Percentiles rank a stretch among this genome's conserved stretches.
Evolutionary conservation across 2,797 vertebrate species (phyloP).

Genomic region (Smutsia temminckii): DNA sequence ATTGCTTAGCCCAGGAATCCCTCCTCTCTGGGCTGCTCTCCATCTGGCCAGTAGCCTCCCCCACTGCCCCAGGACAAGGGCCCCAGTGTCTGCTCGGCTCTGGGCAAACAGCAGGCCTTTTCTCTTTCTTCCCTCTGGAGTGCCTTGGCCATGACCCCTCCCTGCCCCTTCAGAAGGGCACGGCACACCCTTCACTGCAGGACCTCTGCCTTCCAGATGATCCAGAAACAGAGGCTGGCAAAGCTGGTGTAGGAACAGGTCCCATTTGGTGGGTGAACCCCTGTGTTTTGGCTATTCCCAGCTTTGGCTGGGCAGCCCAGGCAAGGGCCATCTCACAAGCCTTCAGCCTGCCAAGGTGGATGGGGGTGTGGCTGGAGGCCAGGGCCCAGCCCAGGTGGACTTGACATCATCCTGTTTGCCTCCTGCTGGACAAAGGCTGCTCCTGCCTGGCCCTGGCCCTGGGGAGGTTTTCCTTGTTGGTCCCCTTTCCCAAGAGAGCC

Average conservation of each 20-base stretch:
- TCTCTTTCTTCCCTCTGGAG: conserved; percentile 1
- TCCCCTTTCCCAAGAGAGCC: not conserved
- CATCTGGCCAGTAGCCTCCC: conserved; percentile 70
- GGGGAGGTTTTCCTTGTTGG: not conserved
- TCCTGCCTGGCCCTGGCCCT: conserved; percentile 6
- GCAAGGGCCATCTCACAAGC: not conserved
- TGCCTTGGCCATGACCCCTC: conserved; percentile 56
- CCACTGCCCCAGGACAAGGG: conserved; percentile 80
- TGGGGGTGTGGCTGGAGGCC: conserved; percentile 9
- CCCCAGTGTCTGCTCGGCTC: conserved; percentile 80
- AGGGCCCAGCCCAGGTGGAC: conserved; percentile 48
- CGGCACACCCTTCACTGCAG: not conserved
- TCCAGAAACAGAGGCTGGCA: conserved; percentile 20
- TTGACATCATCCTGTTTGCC: not conserved
- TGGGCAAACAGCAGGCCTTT: conserved; percentile 80
- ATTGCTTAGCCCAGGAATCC: not conserved
- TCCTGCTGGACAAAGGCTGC: not conserved
- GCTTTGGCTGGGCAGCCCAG: not conserved
- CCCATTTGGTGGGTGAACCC: not conserved
- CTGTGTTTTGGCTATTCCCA: not conserved
- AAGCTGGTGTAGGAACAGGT: not conserved
- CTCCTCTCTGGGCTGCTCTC: not conserved
- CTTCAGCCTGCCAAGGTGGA: conserved; percentile 23
- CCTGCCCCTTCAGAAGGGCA: conserved; percentile 9
- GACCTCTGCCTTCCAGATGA: not conserved